Conservation (phyloP, 2,888 invertebrate genomes). For the Argyresthia albistria region DNA sequence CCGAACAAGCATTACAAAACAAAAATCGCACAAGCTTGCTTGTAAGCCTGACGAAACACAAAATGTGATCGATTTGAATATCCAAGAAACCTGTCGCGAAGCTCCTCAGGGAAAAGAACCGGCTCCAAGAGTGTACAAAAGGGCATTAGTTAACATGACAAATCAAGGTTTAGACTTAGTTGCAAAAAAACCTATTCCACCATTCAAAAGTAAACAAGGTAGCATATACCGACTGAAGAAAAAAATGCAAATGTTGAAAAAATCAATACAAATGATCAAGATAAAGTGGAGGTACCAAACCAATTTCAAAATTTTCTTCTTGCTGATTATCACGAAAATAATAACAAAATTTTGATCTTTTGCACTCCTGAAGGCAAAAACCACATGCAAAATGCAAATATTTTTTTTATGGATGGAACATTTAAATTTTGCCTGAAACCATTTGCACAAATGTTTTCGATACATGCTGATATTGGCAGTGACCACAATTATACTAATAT, state of each 20-base stretch:
- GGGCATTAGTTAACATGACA: background rate
- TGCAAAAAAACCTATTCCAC: background rate
- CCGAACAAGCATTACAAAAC: background rate
- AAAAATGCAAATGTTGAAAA: constrained; percentile 1
- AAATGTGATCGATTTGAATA: background rate
- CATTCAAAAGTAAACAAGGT: background rate
- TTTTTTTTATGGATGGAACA: background rate
- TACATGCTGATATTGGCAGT: background rate
- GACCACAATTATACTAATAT: background rate
- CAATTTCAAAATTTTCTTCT: background rate
- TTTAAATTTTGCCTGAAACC: background rate
- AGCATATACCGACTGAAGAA: background rate
- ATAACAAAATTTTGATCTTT: background rate
- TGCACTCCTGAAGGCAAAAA: background rate
- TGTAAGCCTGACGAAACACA: background rate
- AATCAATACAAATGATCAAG: background rate
- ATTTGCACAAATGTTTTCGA: background rate
- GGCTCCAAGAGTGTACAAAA: background rate
- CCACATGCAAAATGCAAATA: background rate
- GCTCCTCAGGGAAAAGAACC: background rate
- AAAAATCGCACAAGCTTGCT: background rate
- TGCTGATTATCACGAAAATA: background rate
- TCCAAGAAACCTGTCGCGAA: background rate
- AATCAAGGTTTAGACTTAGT: background rate
- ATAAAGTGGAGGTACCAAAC: background rate